phyloP scores from a whole-genome alignment of 2,113 vertebrate species.

The Macquaria australasica region DNA sequence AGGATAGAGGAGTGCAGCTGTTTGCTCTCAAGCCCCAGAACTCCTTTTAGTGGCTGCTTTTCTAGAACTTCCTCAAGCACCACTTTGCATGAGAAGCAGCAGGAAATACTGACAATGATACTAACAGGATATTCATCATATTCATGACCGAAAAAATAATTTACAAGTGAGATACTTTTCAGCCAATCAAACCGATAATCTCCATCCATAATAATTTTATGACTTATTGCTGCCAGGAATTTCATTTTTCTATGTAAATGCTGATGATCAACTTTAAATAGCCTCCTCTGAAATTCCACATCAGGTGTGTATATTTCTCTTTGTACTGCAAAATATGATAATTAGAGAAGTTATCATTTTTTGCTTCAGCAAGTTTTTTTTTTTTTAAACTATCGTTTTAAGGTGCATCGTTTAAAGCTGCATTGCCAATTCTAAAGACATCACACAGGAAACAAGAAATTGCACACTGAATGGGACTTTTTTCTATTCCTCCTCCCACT shows the following conservation, averaged over 20 bases:
- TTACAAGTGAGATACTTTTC: slow-evolving; percentile 47
- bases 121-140: slow-evolving; percentile 72
- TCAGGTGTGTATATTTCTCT: slow-evolving; percentile 49
- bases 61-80: slow-evolving; percentile 79
- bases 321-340: slow-evolving; percentile 31
- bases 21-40: slow-evolving; percentile 76
- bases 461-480: slow-evolving; percentile 42
- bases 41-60: slow-evolving; percentile 65
- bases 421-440: slow-evolving; percentile 39
- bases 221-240: slow-evolving; percentile 36
- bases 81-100: slow-evolving; percentile 77
- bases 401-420: slow-evolving; percentile 15
- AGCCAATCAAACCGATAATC: slow-evolving; percentile 60
- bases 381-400: slow-evolving; percentile 14
- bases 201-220: slow-evolving; percentile 45
- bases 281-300: slow-evolving; percentile 26
- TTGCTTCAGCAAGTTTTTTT: slow-evolving; percentile 11
- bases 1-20: slow-evolving; percentile 81
- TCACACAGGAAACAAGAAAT: slow-evolving; percentile 59
- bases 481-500: slow-evolving; percentile 41
- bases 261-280: slow-evolving; percentile 58
- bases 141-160: slow-evolving; percentile 32
- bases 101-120: slow-evolving; percentile 78
- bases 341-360: slow-evolving; percentile 18
- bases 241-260: slow-evolving; percentile 49